These are phyloP conservation scores for Triplophysa siluroides DNA, from an alignment of 2,113 vertebrate genomes.

Conservation along the genomic window DNA sequence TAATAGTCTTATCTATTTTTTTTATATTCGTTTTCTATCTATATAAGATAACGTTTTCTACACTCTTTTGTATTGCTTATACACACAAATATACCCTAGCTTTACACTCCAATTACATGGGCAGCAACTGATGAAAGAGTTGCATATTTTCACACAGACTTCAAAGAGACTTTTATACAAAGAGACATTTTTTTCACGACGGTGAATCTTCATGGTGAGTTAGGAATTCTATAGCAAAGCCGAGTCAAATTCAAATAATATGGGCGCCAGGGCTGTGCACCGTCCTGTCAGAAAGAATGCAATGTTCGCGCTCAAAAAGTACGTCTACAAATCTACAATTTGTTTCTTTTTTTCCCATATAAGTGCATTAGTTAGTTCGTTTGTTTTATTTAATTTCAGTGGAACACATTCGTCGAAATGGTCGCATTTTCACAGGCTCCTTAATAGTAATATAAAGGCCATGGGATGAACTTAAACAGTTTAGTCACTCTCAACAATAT, in stretches of 20 bases:
- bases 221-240: constrained; percentile 99
- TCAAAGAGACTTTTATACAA: constrained; percentile 94
- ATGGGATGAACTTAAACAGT: neutral
- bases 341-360: constrained; percentile 30
- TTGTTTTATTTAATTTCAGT: constrained; percentile 55
- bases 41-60: constrained; percentile 3
- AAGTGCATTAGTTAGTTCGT: neutral
- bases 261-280: constrained; percentile 87
- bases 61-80: constrained; percentile 40
- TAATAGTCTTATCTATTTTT: too few relatives aligned
- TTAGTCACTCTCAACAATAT: neutral
- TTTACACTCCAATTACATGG: constrained; percentile 86
- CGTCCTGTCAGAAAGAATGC: constrained; percentile 89
- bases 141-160: constrained; percentile 90
- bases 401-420: neutral
- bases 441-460: too few relatives aligned
- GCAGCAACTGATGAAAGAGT: constrained; percentile 86
- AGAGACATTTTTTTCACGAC: constrained; percentile 94
- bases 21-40: too few relatives aligned
- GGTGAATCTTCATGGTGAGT: constrained; percentile 99
- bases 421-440: too few relatives aligned
- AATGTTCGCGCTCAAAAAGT: constrained; percentile 88
- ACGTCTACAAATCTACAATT: constrained; percentile 62
- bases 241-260: constrained; percentile 98
- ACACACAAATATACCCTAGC: constrained; percentile 69